Percentiles rank a stretch among this genome's conserved stretches.
Evolutionary conservation across 2,888 invertebrate genomes (phyloP).

Genomic region (Trissonchulus latispiculum): DNA sequence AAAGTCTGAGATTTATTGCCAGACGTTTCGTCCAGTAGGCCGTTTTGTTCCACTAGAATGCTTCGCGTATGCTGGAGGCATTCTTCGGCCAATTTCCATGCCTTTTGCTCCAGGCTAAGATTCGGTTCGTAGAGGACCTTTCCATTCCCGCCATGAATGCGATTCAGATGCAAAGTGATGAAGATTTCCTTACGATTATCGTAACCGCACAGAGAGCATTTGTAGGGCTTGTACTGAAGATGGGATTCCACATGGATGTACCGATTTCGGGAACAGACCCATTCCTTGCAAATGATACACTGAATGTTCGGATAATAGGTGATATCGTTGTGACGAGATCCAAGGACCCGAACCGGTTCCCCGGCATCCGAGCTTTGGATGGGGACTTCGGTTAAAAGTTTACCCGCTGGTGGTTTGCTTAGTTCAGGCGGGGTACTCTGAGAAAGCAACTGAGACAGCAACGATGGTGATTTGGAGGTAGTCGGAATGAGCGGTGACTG

Average conservation of each 20-base stretch:
- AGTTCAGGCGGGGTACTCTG: neutral
- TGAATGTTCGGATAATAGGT: slow-evolving; percentile 30
- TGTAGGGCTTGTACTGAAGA: slow-evolving; percentile 29
- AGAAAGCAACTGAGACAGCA: neutral
- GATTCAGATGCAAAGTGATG: slow-evolving; percentile 27
- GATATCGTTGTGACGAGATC: slow-evolving; percentile 50
- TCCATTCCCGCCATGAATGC: slow-evolving; percentile 19
- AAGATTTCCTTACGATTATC: slow-evolving; percentile 30
- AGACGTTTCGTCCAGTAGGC: neutral
- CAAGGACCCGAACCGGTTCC: too few relatives aligned
- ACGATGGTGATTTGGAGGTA: neutral
- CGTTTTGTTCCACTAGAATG: slow-evolving; percentile 1
- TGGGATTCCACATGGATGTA: slow-evolving; percentile 30
- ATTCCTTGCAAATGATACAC: slow-evolving; percentile 28
- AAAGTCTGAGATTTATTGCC: neutral
- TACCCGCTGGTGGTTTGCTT: neutral
- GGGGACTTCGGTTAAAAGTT: too few relatives aligned
- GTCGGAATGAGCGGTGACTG: neutral
- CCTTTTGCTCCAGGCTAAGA: slow-evolving; percentile 25
- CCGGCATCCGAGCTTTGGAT: too few relatives aligned
- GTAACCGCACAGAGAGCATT: slow-evolving; percentile 26
- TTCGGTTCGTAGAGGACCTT: slow-evolving; percentile 25
- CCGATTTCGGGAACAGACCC: slow-evolving; percentile 28
- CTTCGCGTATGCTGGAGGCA: slow-evolving; percentile 29
- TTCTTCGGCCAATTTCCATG: slow-evolving; percentile 28